phyloP scores from a whole-genome alignment of 2,888 invertebrate genomes.

The Crepidodera aurea region DNA sequence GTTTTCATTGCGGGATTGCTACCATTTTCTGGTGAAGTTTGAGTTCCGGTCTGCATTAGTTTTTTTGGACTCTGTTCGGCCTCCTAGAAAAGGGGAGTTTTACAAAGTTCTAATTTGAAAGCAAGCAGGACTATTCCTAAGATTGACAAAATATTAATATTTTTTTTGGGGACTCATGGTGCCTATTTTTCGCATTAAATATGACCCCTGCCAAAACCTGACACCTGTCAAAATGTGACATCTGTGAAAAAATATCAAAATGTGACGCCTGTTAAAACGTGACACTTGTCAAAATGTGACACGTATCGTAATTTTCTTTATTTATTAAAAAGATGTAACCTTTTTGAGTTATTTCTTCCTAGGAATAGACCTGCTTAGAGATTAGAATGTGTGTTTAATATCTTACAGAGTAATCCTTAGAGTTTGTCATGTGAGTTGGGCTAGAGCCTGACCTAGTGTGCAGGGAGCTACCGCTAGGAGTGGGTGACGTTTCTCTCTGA shows the following conservation, averaged over 20 bases:
- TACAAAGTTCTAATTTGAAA: constrained; percentile 5
- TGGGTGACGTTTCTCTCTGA: constrained; percentile 65
- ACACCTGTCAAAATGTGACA: no score
- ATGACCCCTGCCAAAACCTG: no score
- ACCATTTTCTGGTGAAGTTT: constrained; percentile 72
- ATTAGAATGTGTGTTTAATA: no score
- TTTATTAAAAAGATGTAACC: no score
- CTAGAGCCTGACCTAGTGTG: constrained; percentile 65
- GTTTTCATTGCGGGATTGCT: constrained; percentile 57
- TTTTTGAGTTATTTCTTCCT: background rate
- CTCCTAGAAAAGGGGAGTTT: constrained; percentile 48
- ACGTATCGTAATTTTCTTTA: no score
- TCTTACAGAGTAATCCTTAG: constrained; percentile 54
- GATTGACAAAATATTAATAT: no score
- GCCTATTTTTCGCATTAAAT: no score
- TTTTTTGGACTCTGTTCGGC: constrained; percentile 57
- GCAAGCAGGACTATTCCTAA: background rate
- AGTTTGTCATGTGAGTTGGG: constrained; percentile 61
- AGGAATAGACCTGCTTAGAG: background rate
- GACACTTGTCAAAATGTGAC: no score
- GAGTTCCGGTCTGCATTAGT: constrained; percentile 73
- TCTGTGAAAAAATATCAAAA: no score
- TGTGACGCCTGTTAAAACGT: no score
- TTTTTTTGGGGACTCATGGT: no score
- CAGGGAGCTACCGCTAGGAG: constrained; percentile 65